These are phyloP conservation scores for Formicarius rufipectus DNA, from an alignment of 2,113 vertebrate species.

Conservation along the genomic window DNA sequence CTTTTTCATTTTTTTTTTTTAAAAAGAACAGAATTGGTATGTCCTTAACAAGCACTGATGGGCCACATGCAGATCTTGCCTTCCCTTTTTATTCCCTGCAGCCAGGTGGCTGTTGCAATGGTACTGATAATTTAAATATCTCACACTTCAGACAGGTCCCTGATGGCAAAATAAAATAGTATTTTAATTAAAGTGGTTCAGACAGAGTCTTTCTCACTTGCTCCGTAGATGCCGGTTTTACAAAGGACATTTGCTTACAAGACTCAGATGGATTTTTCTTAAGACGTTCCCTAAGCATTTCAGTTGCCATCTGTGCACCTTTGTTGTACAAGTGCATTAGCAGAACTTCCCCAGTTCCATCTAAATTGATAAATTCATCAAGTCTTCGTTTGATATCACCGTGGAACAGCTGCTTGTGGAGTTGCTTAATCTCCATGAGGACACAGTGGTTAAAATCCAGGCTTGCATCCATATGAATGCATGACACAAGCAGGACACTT, in stretches of 20 bases:
- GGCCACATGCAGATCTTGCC: background rate
- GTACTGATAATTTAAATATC: background rate
- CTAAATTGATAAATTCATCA: constrained; percentile 27
- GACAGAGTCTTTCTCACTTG: background rate
- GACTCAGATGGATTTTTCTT: constrained; percentile 52
- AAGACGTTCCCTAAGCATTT: constrained; percentile 49
- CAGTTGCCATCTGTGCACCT: constrained; percentile 55
- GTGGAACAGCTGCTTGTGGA: background rate
- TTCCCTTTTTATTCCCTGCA: background rate
- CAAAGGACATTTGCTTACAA: constrained; percentile 24
- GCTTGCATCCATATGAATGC: background rate
- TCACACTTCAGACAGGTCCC: background rate
- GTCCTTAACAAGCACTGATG: background rate
- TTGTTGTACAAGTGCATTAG: constrained; percentile 30
- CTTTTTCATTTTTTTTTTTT: background rate
- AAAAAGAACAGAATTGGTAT: rapidly evolving
- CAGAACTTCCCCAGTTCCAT: constrained; percentile 1
- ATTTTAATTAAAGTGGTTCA: background rate
- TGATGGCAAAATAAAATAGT: background rate
- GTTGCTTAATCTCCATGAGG: constrained; percentile 21
- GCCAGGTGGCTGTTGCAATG: background rate
- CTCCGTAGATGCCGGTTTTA: background rate
- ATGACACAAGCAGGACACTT: background rate
- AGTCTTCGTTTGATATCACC: background rate
- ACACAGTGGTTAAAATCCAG: background rate